Base-by-base conservation (phyloP, 2,113 vertebrate species). In the Motacilla alba region DNA sequence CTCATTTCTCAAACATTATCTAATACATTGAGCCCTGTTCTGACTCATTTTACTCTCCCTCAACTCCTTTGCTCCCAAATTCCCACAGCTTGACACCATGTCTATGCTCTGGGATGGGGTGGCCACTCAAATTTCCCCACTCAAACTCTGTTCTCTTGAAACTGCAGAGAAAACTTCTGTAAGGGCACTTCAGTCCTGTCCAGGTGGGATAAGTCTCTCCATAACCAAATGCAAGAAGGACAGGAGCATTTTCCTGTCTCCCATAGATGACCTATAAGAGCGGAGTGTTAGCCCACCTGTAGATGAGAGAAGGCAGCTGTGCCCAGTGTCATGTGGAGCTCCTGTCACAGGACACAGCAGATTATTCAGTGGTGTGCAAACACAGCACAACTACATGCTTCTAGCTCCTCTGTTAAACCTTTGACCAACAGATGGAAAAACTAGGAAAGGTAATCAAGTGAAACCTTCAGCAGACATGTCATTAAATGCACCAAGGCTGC, bases 171-270 rank as follows among this genome's bases (percentile, higher is more conserved):
- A 79, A 83, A 64, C 8, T 37, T 35, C 41, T 43, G 5, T 18
- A 27, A 37, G 15, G 17, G 12, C 24, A 27, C 13, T 58, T 62
- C 6, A 59, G 20, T 43, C 23, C 14, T 5, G 12, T 9, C 55
- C 49, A 39, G 15, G 20, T 1, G 1, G 16, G 15, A 0, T 5
- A 18, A 52, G 5, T n/a, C 46, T 37, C 37, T 44, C 66, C 62
- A 41, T 26, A 59, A 50, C 16, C 30, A n/a, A 15, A n/a, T 2
- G 7, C 33, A 69, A 64, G 28, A 11, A 76, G 39, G 31, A 64
- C 11, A 20, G 3, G 1, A 74, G 26, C 1, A 11, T 15, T 39
- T 43, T 44, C 15, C 26, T 49, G 13, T 49, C 35, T 44, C 41
- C 22, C 39, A 33, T 49, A 55, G 41, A 33, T 7, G n/a, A n/a